Evolutionary conservation across 2,113 vertebrate species (phyloP), one percentile per base, ranked within the genome.

Genomic region (Pollachius pollachius): DNA sequence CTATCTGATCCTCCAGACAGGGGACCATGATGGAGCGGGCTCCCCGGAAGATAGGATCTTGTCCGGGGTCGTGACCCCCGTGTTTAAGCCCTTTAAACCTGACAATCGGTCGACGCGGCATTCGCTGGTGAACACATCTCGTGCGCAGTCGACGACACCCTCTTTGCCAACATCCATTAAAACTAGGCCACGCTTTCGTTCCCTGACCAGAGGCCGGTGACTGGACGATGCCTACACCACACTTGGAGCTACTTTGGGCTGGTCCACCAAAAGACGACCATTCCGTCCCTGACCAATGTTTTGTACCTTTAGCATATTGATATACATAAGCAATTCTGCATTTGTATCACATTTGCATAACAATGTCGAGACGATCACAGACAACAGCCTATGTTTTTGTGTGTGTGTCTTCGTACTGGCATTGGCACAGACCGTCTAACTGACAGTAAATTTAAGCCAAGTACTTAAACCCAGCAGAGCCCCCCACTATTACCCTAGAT

Each of bases 1-100:
- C 82, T 93, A 94, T 91, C 90, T 92, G 90, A 91, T 92, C 92
- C 86, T 64, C 17, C 68, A 86, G 85, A 92, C 83, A 91, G 88
- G 84, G 77, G 60, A 87, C 76, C 82, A 74, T 92, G 88, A 94
- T 88, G 90, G 92, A 92, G 77, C 80, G 80, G 86, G 89, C 89
- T 90, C 83, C 82, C 85, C 65, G 79, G 72, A 80, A 89, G 85
- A 88, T 87, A 83, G 80, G 91, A 93, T 93, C 89, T 90, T 76
- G 71, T 82, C 70, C 85, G 89, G 85, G 85, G 87, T 81, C 79
- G 63, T 76, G 90, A 92, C 89, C 87, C 65, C 79, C 78, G 68
- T 83, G 87, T 80, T 91, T 83, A 57, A 62, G 67, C 88, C 83
- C 87, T 86, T 82, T 76, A 83, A 86, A 77, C 74, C 80, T 85